Conservation (phyloP, 2,113 vertebrate species). For the Gavialis gangeticus region DNA sequence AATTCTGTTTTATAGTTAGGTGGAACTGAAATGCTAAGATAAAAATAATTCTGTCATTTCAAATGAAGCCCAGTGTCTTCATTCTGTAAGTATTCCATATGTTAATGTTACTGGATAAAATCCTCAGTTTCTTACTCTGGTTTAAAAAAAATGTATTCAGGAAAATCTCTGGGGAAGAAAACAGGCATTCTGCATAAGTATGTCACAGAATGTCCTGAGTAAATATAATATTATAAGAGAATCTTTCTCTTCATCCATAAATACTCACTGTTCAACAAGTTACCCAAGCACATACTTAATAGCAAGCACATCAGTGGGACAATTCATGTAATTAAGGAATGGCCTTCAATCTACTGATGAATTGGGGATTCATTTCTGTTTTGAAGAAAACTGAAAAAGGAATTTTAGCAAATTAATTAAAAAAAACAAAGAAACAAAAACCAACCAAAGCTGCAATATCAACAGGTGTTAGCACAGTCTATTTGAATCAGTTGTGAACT, state of each 20-base stretch:
- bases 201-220: not conserved
- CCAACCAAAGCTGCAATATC: not conserved
- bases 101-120: not conserved
- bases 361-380: not conserved
- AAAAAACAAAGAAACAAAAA: not conserved
- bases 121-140: not conserved
- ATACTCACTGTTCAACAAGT: too few relatives aligned
- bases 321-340: not conserved
- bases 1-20: not conserved
- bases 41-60: not conserved
- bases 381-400: not conserved
- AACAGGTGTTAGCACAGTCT: not conserved
- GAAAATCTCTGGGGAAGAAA: not conserved
- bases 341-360: not conserved
- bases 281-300: not conserved
- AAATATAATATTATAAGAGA: not conserved
- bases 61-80: not conserved
- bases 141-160: not conserved
- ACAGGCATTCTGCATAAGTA: not conserved
- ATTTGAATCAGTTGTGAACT: not conserved
- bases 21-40: not conserved
- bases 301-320: not conserved
- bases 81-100: rapidly evolving
- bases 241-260: not conserved
- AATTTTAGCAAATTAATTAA: not conserved